Base-by-base conservation (phyloP, 2,888 invertebrate genomes). In the Meganola albula region DNA sequence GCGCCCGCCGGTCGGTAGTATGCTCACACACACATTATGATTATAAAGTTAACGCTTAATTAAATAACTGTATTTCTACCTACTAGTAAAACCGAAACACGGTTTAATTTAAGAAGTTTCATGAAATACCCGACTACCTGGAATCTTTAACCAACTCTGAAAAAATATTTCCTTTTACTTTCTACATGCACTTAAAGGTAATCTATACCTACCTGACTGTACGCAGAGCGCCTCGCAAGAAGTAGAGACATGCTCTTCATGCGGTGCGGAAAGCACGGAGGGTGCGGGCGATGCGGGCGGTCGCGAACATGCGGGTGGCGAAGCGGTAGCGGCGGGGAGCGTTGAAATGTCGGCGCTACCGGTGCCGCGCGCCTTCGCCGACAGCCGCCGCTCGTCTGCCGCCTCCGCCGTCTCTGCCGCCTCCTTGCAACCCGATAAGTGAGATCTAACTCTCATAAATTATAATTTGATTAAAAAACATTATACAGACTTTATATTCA, bases 351-450 rank as follows among this genome's bases (percentile, higher is more conserved):
- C 60, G 3, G 53, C 49, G 13, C 76, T 94, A 43, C 94, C 94
- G 0, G 74, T 74, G 31, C 95, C 95, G 4, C 89, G 90, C 14
- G 93, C 93, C 54, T 95, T 95, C 71, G 95, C 95, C 2, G 95
- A 95, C 59, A 91, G 91, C 44, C 92, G 93, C 44, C 87, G 93
- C 22, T 88, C 93, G 8, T 90, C 91, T 6, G 91, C 85, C 13
- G 82, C 83, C 3, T 85, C 85, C 10, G 86, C 86, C 4, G 61
- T 83, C 2, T 82, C 83, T n/a, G 76, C 80, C 8, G 56, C 76
- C 14, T 80, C 83, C 16, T 63, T 84, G 61, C 77, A 83, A 42
- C 77, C 79, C 16, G 84, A 85, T 27, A 74, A 82, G 84, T 85
- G 18, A 60, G 68, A 16, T n/a, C 16, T 16, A 4, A 16, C 6